A percentile compares a stretch with the other conserved stretches of the same genome.
Evolutionary conservation across 2,113 vertebrate species (phyloP).

Genomic region (Mesitornis unicolor): DNA sequence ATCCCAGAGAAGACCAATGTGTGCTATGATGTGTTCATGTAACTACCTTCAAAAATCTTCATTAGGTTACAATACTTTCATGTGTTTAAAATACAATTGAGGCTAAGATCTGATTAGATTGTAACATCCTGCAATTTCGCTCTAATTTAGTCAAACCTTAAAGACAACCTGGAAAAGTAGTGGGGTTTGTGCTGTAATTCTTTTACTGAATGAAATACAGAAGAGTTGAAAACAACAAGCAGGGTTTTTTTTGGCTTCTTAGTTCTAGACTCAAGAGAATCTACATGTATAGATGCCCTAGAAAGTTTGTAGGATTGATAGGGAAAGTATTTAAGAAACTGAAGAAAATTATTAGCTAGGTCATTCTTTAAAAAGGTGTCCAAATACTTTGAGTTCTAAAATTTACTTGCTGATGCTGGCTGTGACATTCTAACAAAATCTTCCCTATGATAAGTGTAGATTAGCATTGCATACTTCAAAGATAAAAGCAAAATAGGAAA

Average conservation of each 20-base stretch:
- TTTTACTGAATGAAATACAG: neutral
- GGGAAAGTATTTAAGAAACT: neutral
- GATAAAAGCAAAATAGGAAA: neutral
- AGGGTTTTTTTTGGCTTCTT: neutral
- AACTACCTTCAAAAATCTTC: neutral
- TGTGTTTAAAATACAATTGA: conserved; percentile 19
- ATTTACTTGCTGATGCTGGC: neutral
- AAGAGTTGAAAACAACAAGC: neutral
- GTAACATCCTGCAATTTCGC: conserved; percentile 23
- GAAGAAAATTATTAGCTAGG: neutral
- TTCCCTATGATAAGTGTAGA: neutral
- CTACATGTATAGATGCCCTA: neutral
- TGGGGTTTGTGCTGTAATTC: neutral
- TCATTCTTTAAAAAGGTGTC: neutral
- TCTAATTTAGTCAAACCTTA: neutral
- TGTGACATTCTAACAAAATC: neutral
- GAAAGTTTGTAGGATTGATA: neutral
- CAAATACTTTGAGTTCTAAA: neutral
- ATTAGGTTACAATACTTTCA: conserved; percentile 4
- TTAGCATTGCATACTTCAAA: neutral
- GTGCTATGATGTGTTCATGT: neutral
- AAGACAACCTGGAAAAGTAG: neutral
- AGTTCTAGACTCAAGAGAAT: neutral
- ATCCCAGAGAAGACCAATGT: neutral
- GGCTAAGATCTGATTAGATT: conserved; percentile 19